Conservation (phyloP, 2,797 vertebrate species). For the Denticeps clupeoides region DNA sequence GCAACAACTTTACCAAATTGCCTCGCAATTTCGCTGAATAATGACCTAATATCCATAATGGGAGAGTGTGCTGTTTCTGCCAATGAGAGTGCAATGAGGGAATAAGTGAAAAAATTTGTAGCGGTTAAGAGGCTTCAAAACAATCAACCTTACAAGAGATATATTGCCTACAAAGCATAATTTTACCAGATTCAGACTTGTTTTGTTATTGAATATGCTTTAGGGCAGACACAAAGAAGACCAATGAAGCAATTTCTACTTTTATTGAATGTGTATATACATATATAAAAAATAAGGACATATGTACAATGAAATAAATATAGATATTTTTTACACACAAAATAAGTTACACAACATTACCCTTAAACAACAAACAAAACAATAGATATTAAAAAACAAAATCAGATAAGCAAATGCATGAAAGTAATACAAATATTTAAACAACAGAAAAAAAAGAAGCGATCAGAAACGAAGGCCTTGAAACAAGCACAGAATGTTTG, state of each 20-base stretch:
- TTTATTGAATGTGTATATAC: conserved; percentile 73
- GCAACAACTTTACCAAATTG: no score
- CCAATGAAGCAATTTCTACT: conserved; percentile 51
- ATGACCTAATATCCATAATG: no score
- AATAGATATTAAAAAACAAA: conserved; percentile 34
- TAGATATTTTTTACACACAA: conserved; percentile 69
- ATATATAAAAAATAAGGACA: conserved; percentile 77
- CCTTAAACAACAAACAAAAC: conserved; percentile 51
- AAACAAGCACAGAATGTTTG: no score
- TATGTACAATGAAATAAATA: conserved; percentile 82
- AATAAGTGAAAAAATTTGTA: no score
- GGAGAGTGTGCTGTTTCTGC: no score
- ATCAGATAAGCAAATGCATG: conserved; percentile 6
- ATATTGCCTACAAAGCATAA: no score
- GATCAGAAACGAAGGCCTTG: conserved; percentile 26
- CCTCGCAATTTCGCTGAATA: no score
- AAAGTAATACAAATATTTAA: conserved; percentile 14
- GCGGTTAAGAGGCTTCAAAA: no score
- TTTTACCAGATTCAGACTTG: neutral
- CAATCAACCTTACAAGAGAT: no score
- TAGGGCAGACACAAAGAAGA: conserved; percentile 8
- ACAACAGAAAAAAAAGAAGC: conserved; percentile 48
- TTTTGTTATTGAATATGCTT: neutral
- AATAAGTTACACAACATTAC: conserved; percentile 72
- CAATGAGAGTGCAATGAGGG: no score